Evolutionary conservation across 2,113 vertebrate species (phyloP).

Genomic region (Thermophis baileyi): DNA sequence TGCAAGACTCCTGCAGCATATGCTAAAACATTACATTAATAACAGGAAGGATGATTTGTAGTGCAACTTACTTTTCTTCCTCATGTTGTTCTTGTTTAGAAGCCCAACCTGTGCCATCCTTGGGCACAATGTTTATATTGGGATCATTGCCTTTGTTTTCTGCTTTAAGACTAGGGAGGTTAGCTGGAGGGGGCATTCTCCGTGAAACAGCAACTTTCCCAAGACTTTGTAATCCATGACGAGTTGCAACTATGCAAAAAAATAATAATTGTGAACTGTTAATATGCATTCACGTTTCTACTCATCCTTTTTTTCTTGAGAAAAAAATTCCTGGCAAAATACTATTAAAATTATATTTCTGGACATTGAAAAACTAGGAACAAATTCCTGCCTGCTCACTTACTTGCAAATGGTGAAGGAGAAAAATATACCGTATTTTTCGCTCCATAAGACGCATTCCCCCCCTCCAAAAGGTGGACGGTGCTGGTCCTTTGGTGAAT

Average conservation of each 20-base stretch:
- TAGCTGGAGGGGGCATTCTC: constrained; percentile 98
- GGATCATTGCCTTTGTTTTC: constrained; percentile 99
- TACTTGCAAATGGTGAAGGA: not conserved
- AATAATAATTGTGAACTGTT: not conserved
- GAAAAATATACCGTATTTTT: not conserved
- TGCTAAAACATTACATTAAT: not conserved
- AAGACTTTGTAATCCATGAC: constrained; percentile 99
- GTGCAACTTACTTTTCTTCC: constrained; percentile 84
- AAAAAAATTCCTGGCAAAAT: not conserved
- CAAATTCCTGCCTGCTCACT: not conserved
- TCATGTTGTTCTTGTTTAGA: constrained; percentile 87
- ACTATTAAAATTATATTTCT: not conserved
- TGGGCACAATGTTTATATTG: constrained; percentile 97
- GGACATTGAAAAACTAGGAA: not conserved
- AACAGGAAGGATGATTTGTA: fast-evolving
- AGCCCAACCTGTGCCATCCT: constrained; percentile 97
- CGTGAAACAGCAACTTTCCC: constrained; percentile 96
- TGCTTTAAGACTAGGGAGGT: constrained; percentile 95
- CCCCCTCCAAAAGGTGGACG: no score
- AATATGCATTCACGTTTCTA: not conserved
- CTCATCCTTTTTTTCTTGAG: not conserved
- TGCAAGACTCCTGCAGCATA: not conserved
- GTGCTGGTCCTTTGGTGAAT: no score
- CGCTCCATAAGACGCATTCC: no score
- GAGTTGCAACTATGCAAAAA: constrained; percentile 81